Base-by-base conservation (phyloP, 2,113 vertebrate species). In the Butorides virescens region DNA sequence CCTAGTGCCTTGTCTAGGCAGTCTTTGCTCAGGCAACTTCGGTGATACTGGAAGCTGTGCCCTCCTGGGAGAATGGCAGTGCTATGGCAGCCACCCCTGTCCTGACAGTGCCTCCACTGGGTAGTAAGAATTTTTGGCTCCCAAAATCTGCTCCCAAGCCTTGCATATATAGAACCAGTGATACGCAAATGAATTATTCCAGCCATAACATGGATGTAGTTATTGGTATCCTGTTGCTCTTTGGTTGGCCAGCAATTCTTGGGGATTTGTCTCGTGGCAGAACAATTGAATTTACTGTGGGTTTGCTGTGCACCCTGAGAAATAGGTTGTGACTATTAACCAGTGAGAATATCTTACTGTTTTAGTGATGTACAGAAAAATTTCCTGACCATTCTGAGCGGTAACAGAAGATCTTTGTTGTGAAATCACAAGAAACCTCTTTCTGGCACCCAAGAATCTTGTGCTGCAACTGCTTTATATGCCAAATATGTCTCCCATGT, bases 391-490 rank as follows among this genome's bases (percentile, higher is more conserved):
- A 30, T 66, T 97, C 77, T 76, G 81, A 61, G 88, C 75, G 80
- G 61, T 52, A 86, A 93, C 62, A 94, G 66, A 92, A 88, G 91
- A 87, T 67, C 85, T 97, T 95, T 94, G 86, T 95, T 50, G 63
- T 78, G 73, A 86, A 97, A 89, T 71, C 56, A 90, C 53, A 67
- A 36, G 65, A 86, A 96, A 73, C 10, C 79, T 94, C 88, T 95
- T 96, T 91, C 93, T 98, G 95, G 73, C 30, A 92, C 93, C 79
- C 75, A 92, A 87, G 73, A 95, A 87, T 78, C 37, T 92, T 95
- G 55, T 52, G 52, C 87, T 91, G 59, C 53, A 86, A 80, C 63
- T 82, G 65, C 52, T 89, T 97, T 96, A 71, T 85, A 76, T 56
- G 79, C 90, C 65, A 86, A 94, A 87, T 90, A 55, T 84, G 10